These are phyloP conservation scores for Syritta pipiens DNA, from an alignment of 2,888 invertebrate species.

Conservation along the genomic window DNA sequence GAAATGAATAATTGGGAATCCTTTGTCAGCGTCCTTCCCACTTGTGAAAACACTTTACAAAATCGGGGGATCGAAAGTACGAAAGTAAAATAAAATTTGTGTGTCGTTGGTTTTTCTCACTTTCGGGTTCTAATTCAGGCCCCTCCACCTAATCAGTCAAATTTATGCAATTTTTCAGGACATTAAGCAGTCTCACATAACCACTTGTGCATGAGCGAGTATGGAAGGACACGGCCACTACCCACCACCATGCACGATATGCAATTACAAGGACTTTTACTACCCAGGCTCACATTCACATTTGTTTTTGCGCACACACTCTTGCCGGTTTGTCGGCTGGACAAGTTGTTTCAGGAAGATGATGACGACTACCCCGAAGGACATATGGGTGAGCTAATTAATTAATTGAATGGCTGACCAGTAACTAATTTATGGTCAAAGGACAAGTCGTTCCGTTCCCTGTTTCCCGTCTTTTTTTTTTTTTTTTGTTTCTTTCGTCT, in stretches of 20 bases:
- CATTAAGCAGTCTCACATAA: slow-evolving; percentile 62
- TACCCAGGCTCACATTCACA: no score
- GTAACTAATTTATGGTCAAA: slow-evolving; percentile 69
- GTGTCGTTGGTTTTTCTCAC: slow-evolving; percentile 2
- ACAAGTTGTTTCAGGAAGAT: slow-evolving; percentile 2
- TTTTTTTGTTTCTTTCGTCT: slow-evolving; percentile 27
- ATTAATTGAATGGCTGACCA: slow-evolving; percentile 69
- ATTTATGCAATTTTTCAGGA: slow-evolving; percentile 68
- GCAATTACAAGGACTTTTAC: slow-evolving; percentile 63
- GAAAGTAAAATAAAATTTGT: no score
- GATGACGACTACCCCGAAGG: slow-evolving; percentile 16
- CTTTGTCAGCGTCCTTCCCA: slow-evolving; percentile 48
- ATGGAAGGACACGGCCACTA: slow-evolving; percentile 11
- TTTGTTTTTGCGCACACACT: no score
- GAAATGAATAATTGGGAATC: slow-evolving; percentile 27
- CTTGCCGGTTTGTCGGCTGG: no score
- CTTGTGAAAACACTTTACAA: slow-evolving; percentile 37
- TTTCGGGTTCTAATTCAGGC: no score
- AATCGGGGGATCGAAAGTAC: slow-evolving; percentile 45
- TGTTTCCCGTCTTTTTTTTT: slow-evolving; percentile 16
- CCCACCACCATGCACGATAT: slow-evolving; percentile 51
- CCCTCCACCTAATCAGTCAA: slow-evolving; percentile 55
- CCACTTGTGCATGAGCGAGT: slow-evolving; percentile 47
- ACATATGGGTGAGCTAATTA: slow-evolving; percentile 64
- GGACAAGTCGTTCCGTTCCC: slow-evolving; percentile 54